Evolutionary conservation across 92 coral and sea anemone genomes (phyloP).

Genomic region (Porites rus): DNA sequence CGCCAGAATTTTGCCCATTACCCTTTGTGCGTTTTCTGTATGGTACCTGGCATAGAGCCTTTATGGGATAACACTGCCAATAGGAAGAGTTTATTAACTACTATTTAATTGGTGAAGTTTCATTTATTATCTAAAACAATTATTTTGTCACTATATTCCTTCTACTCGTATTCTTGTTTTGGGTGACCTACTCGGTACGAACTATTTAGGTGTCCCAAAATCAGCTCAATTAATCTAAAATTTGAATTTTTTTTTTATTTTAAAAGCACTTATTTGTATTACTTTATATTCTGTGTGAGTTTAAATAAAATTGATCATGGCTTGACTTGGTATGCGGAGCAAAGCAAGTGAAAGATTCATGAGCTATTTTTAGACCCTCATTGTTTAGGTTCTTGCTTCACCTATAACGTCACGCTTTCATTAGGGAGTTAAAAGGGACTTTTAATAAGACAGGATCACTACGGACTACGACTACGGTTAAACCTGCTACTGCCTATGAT

Average conservation of each 20-base stretch:
- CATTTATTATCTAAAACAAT: neutral
- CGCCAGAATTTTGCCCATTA: too few relatives aligned
- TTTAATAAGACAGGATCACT: too few relatives aligned
- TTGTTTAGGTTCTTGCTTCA: too few relatives aligned
- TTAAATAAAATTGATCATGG: neutral
- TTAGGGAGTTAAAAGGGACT: too few relatives aligned
- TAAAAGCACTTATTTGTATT: neutral
- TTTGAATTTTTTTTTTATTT: neutral
- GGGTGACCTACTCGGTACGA: neutral
- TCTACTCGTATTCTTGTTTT: too few relatives aligned
- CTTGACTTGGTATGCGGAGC: neutral
- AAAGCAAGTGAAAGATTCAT: too few relatives aligned
- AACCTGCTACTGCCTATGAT: too few relatives aligned
- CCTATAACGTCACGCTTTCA: too few relatives aligned
- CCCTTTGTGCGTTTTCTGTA: neutral
- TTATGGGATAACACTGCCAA: neutral
- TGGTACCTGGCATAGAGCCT: too few relatives aligned
- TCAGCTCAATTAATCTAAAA: neutral
- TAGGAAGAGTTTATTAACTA: neutral
- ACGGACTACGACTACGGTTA: too few relatives aligned
- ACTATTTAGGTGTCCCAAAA: constrained; percentile 5
- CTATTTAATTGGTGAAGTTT: neutral
- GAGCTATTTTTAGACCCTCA: too few relatives aligned
- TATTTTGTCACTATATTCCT: neutral
- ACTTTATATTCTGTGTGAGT: too few relatives aligned